phyloP scores from a whole-genome alignment of 2,113 vertebrate species.

The Cyprinodon brontotheroides region DNA sequence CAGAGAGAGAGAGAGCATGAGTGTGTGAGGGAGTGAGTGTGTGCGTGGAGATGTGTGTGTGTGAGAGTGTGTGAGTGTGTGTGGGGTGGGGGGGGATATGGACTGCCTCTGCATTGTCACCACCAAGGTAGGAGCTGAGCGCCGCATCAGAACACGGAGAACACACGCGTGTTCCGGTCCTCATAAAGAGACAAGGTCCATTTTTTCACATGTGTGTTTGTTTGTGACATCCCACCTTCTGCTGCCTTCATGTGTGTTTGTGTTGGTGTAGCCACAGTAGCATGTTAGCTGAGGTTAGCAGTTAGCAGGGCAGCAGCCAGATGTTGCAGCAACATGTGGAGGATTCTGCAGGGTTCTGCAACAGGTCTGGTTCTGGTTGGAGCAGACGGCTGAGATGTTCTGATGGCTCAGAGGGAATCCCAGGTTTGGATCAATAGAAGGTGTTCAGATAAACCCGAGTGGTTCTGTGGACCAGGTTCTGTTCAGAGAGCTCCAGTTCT shows the following conservation, averaged over 20 bases:
- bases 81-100: conserved; percentile 69
- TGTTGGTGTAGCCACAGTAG: conserved; percentile 30
- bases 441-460: neutral
- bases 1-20: conserved; percentile 21
- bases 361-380: neutral
- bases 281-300: conserved; percentile 21
- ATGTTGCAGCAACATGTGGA: neutral
- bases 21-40: conserved; percentile 46
- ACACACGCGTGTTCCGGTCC: conserved; percentile 18
- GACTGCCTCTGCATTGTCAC: conserved; percentile 77
- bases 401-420: neutral
- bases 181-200: neutral
- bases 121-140: conserved; percentile 74
- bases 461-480: no score
- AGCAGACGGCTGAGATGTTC: neutral
- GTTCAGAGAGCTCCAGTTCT: no score
- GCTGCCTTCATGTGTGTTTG: conserved; percentile 7
- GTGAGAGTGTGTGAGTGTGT: conserved; percentile 34
- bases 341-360: neutral
- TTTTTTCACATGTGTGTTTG: neutral
- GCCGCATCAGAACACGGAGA: neutral
- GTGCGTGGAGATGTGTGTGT: conserved; percentile 29
- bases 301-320: conserved; percentile 9
- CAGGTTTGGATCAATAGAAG: no score
- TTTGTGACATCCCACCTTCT: neutral